phyloP scores from a whole-genome alignment of 2,888 invertebrate species.

The Agrochola litura region DNA sequence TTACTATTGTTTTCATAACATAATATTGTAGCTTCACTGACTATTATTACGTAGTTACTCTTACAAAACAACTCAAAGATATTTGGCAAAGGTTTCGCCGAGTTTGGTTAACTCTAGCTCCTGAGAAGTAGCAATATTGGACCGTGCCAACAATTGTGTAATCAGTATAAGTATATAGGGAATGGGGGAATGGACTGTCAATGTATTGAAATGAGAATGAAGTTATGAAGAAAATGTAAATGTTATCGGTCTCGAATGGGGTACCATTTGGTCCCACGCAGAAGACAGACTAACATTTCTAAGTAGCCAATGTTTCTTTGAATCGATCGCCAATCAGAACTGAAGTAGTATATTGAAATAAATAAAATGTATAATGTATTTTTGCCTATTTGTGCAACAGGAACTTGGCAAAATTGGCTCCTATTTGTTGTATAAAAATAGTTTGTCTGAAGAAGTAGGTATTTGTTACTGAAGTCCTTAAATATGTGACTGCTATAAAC shows the following conservation, averaged over 20 bases:
- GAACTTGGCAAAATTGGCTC: neutral
- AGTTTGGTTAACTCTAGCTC: slow-evolving; percentile 79
- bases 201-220: slow-evolving; percentile 40
- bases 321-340: neutral
- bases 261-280: slow-evolving; percentile 39
- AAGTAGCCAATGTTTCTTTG: slow-evolving; percentile 31
- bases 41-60: slow-evolving; percentile 72
- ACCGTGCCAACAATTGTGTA: slow-evolving; percentile 76
- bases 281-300: slow-evolving; percentile 16
- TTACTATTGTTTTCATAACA: slow-evolving; percentile 70
- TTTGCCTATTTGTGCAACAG: neutral
- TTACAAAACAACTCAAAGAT: slow-evolving; percentile 81
- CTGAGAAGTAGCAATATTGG: slow-evolving; percentile 73
- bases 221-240: slow-evolving; percentile 38
- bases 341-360: neutral
- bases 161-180: slow-evolving; percentile 49
- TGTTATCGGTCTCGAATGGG: slow-evolving; percentile 17
- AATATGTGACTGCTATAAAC: neutral
- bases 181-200: slow-evolving; percentile 45
- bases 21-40: slow-evolving; percentile 70
- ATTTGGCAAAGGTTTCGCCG: slow-evolving; percentile 84
- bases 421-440: neutral
- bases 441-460: neutral
- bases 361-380: neutral
- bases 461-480: neutral